Evolutionary conservation across 2,113 vertebrate species (phyloP).

Genomic region (Mirza zaza): DNA sequence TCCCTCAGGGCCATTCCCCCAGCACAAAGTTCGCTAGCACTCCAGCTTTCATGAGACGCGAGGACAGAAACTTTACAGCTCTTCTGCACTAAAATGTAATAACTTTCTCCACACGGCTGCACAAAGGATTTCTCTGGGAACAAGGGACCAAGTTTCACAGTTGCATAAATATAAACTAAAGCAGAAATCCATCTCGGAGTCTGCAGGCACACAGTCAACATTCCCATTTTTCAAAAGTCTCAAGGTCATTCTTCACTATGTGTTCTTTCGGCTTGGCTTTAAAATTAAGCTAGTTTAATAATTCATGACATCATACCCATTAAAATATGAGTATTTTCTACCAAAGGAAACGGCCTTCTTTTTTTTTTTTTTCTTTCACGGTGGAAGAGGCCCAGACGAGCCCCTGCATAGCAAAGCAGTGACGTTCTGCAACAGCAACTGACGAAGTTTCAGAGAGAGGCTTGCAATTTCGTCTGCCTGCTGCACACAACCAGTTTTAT

Average conservation of each 20-base stretch:
- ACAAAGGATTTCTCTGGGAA: constrained; percentile 82
- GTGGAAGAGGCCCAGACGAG: constrained; percentile 76
- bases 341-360: constrained; percentile 82
- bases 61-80: constrained; percentile 79
- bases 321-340: constrained; percentile 85
- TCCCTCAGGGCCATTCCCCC: constrained; percentile 72
- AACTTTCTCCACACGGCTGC: constrained; percentile 79
- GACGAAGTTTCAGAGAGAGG: constrained; percentile 74
- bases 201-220: constrained; percentile 75
- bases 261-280: constrained; percentile 81
- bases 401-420: constrained; percentile 63
- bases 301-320: constrained; percentile 82
- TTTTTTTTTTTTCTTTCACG: constrained; percentile 60
- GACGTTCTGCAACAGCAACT: constrained; percentile 33
- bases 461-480: constrained; percentile 19
- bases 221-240: constrained; percentile 82
- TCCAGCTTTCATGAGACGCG: constrained; percentile 63
- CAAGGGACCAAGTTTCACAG: constrained; percentile 81
- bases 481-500: constrained; percentile 60
- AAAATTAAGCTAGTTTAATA: constrained; percentile 84
- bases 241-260: constrained; percentile 82
- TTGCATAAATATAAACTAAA: constrained; percentile 86
- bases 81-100: constrained; percentile 81
- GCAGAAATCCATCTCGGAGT: constrained; percentile 82
- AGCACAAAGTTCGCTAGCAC: not conserved